phyloP scores from a whole-genome alignment of 2,797 vertebrate species.

The Crossoptilon crossoptilon region DNA sequence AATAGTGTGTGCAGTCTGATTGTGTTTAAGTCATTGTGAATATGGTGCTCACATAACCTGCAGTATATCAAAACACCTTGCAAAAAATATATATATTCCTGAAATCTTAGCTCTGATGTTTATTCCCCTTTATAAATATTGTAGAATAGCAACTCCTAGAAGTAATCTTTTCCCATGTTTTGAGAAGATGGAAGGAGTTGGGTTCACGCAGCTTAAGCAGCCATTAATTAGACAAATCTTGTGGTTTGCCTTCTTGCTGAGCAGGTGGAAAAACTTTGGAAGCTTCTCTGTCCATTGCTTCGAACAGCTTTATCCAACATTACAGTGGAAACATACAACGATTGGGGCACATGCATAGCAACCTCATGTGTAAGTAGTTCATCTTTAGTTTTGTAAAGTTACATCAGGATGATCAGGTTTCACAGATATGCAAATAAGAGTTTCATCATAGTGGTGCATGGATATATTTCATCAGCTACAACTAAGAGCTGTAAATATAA shows the following conservation, averaged over 20 bases:
- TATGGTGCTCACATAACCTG: accelerated
- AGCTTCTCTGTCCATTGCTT: slow-evolving; percentile 90
- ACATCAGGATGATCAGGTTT: not conserved
- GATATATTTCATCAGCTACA: not conserved
- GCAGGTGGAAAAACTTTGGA: slow-evolving; percentile 93
- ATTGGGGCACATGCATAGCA: slow-evolving; percentile 98
- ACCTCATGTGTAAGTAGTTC: slow-evolving; percentile 92
- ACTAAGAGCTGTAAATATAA: not conserved
- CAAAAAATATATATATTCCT: not conserved
- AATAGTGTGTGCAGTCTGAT: too few species aligned
- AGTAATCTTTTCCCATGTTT: not conserved
- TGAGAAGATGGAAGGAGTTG: not conserved
- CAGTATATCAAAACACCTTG: not conserved
- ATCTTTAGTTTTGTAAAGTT: not conserved
- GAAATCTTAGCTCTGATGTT: not conserved
- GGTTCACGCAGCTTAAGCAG: not conserved
- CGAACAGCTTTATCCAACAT: slow-evolving; percentile 94
- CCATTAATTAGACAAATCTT: not conserved
- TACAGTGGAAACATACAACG: slow-evolving; percentile 94
- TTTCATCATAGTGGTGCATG: not conserved
- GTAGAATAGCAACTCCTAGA: not conserved
- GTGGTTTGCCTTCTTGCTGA: slow-evolving; percentile 18
- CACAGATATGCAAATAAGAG: not conserved
- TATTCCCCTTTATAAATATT: not conserved
- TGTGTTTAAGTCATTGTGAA: not conserved